Base-by-base conservation (phyloP, 1,140 invertebrate species). In the Melitaea cinxia region DNA sequence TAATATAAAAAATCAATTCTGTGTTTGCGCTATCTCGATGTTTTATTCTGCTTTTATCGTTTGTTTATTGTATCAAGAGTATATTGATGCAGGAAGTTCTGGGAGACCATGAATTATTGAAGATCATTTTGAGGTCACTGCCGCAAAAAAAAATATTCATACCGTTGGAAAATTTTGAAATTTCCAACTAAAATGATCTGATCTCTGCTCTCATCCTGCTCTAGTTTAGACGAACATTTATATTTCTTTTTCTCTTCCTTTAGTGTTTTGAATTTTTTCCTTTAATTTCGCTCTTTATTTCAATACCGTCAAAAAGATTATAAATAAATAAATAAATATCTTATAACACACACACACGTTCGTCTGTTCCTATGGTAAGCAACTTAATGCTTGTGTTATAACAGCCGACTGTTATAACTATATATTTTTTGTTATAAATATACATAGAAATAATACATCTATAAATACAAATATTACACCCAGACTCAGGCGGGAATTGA, bases 71-170 rank as follows among this genome's bases (percentile, higher is more conserved):
- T 37, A n/a, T 2, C 59, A 53, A 50, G 58, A 63, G 63, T 66
- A 65, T 58, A 23, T 58, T 37, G 21, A 54, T 62, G 26, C 55
- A 70, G 68, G 68, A 70, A 70, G 59, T 70, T 24, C 57, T 55
- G 58, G 26, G 28, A 42, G 47, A 26, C 23, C 28, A 57, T 67
- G 53, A 60, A 70, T 63, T 63, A 70, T 70, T 66, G 49, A 70
- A 33, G 42, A 61, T 39, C 24, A 19, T 4, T 50, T 65, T 53
- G 62, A 65, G 68, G 68, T 70, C 68, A 56, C 26, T 45, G 68
- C 45, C 58, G 59, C 28, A n/a, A 23, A 47, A 23, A 3, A 39
- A 39, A 39, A 39, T 39, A 39, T 39, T 39, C 17, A 4, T 47
- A 10, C 1, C 17, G 4, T 19, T n/a, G 42, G 42, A 47, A 21